These are phyloP conservation scores for Alexandromys fortis DNA, from an alignment of 2,113 vertebrate genomes.

Conservation along the genomic window DNA sequence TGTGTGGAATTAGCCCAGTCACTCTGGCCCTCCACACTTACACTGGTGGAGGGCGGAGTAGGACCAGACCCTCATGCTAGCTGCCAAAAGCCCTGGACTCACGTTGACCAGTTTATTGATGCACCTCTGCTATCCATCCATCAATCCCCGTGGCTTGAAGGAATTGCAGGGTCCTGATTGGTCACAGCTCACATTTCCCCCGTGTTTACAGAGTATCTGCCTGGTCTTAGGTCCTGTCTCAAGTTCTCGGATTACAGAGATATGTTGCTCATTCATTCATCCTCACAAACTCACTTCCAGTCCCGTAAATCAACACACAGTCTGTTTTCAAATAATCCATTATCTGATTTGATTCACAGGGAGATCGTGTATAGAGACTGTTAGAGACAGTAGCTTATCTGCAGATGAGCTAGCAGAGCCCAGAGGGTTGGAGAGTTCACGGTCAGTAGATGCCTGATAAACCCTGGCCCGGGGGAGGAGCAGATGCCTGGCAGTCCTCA, in stretches of 20 bases:
- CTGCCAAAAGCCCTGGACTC: neutral
- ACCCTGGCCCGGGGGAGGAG: neutral
- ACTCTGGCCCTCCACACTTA: too few relatives aligned
- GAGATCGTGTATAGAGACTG: neutral
- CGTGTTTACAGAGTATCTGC: neutral
- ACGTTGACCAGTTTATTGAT: neutral
- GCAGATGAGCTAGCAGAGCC: neutral
- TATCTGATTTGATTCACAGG: slow-evolving; percentile 20
- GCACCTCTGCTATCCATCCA: neutral
- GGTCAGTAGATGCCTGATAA: neutral
- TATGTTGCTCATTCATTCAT: neutral
- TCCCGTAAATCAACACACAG: neutral
- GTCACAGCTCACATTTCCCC: neutral
- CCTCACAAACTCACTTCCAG: neutral
- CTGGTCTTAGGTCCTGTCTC: neutral
- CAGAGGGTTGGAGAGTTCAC: neutral
- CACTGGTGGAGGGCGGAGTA: neutral
- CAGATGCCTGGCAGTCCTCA: neutral
- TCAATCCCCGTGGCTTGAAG: neutral
- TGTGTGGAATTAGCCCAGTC: neutral
- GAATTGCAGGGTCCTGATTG: neutral
- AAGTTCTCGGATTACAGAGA: neutral
- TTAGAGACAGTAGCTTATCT: neutral
- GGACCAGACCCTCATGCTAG: neutral
- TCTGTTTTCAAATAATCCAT: neutral